Evolutionary conservation across 2,888 invertebrate species (phyloP), one percentile per base, ranked within the genome.

Genomic region (Chrysopilus asiliformis): DNA sequence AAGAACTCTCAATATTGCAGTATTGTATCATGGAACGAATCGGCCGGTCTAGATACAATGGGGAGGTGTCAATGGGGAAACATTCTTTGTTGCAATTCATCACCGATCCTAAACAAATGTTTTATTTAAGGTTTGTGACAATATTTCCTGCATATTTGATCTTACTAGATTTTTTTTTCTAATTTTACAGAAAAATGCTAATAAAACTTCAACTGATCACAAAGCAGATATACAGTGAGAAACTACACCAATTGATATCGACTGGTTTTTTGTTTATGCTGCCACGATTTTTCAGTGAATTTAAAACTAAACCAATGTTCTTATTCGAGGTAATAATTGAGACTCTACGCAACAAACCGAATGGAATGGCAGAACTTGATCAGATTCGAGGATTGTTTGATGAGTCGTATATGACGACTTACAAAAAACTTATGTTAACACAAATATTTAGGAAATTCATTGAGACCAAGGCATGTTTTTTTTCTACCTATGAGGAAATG

Each of bases 11-110:
- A 22, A 48, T 65, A 4, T 55, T 68, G n/a, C 74, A 74, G 40
- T 86, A 79, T 52, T 75, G 78, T 47, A 61, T 84, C 22, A 58
- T 84, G 39, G 87, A 86, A 58, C 61, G 76, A 48, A 74, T 86
- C 22, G 86, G 79, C 2, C 69, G 83, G 41, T 62, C 78, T 1
- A 67, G 84, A 24, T 67, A 68, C 44, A 69, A 71, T 45, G 83
- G 86, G 1, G 79, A 80, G 60, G 63, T 75, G 4, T 78, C 80
- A 1, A 68, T 73, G 36, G 79, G 79, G 8, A 70, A 68, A 40
- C 63, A 66, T 41, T 75, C 79, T 7, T 51, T 79, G 7, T 54
- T 59, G 31, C 48, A 60, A 8, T 58, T 65, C 29, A 66, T 66
- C 31, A 70, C 72, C 46, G 76, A 78, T 55, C 55, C 74, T 1